These are phyloP conservation scores for Cantharis lateralis DNA, from an alignment of 2,888 invertebrate species.

Conservation along the genomic window DNA sequence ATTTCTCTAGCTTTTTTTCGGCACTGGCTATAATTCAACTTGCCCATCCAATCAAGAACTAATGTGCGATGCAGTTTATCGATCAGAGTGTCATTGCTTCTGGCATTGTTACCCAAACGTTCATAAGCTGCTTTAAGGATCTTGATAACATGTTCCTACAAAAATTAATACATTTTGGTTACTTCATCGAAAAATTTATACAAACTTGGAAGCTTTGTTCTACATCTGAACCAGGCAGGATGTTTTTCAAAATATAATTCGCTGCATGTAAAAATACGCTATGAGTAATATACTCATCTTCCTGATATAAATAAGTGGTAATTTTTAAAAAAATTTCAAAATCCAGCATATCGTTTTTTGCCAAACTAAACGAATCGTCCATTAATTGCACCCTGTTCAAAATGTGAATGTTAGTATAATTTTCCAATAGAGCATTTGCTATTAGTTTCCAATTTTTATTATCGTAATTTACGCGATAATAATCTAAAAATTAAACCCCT, in stretches of 20 bases:
- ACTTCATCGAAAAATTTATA: neutral
- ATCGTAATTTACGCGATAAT: conserved; percentile 76
- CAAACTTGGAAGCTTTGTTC: neutral
- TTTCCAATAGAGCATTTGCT: conserved; percentile 55
- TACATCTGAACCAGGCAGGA: neutral
- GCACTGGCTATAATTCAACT: conserved; percentile 64
- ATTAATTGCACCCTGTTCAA: conserved; percentile 76
- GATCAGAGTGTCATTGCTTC: conserved; percentile 55
- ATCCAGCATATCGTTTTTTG: conserved; percentile 62
- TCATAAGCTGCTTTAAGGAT: conserved; percentile 14
- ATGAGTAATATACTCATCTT: conserved; percentile 61
- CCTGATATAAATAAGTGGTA: conserved; percentile 62
- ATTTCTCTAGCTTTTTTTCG: conserved; percentile 53
- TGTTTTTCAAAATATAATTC: neutral
- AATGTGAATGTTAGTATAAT: conserved; percentile 59
- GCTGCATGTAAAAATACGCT: neutral
- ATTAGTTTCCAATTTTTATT: conserved; percentile 67
- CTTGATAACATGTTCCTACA: conserved; percentile 10
- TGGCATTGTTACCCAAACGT: conserved; percentile 38
- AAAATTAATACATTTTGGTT: neutral
- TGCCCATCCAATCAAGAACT: conserved; percentile 67
- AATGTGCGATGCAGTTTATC: conserved; percentile 63
- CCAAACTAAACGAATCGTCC: conserved; percentile 73
- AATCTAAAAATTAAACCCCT: conserved; percentile 54
- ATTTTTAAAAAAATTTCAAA: conserved; percentile 62